Base-by-base conservation (phyloP, 2,888 invertebrate species). In the Plemyria rubiginata region DNA sequence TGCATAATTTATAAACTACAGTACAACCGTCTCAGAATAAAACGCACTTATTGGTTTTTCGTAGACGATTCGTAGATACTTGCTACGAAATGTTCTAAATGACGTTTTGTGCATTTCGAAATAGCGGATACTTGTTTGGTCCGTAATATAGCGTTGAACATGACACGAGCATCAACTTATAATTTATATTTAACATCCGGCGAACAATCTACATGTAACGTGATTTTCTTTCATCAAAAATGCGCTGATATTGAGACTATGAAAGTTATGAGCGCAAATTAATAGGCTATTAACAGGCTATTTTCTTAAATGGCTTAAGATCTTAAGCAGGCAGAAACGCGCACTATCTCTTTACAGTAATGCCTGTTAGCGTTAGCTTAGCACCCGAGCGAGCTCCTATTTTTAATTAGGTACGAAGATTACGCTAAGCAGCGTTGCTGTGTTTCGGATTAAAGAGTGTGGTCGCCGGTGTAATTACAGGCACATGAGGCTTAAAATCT, bases 301-400 rank as follows among this genome's bases (percentile, higher is more conserved):
- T 60, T 48, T 60, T 28, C 53, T 9, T 60, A 54, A 53, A 41
- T 28, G 12, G 43, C 36, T 51, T 52, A 58, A 28, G 28, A 36
- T 36, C 12, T 36, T 40, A 16, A 38, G 56, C 15, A 28, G 22
- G 13, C 41, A 22, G 36, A 32, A 38, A 15, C 45, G 46, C 36
- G 38, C 46, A 48, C 22, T 38, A 55, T 55, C 16, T 38, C 36
- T 48, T 55, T 55, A 54, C 54, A 32, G 32, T 36, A 36, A 52
- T 52, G 28, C 52, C 8, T 52, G 41, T 52, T 54, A 54, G 12
- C 45, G 54, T 46, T 46, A 46, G 6, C 13, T 12, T 45, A 54
- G 9, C 41, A 32, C 54, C 54, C 43, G 28, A 45, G 54, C 11
- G 54, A 13, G 49, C 8, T n/a, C 7, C 8, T 32, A 13, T 13